Evolutionary conservation across 2,797 vertebrate species (phyloP).

Genomic region (Craterocephalus amniculus): DNA sequence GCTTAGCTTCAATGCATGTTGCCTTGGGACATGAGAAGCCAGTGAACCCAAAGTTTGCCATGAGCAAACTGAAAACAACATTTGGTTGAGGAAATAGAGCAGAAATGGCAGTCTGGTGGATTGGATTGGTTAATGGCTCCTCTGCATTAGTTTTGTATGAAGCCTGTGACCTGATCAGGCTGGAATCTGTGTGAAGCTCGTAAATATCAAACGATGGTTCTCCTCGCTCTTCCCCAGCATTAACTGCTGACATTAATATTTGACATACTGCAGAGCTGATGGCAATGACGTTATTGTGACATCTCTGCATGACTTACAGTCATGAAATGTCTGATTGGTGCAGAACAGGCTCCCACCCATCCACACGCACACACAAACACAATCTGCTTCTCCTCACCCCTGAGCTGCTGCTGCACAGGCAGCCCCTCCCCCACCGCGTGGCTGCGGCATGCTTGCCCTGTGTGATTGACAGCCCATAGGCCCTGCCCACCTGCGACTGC

Average conservation of each 20-base stretch:
- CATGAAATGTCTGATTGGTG: constrained; percentile 51
- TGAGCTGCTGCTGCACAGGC: constrained; percentile 56
- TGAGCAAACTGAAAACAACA: constrained; percentile 37
- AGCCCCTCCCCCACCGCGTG: constrained; percentile 68
- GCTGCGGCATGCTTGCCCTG: constrained; percentile 69
- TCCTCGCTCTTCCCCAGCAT: constrained; percentile 14
- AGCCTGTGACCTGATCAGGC: constrained; percentile 47
- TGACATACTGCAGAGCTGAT: constrained; percentile 57
- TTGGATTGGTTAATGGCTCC: constrained; percentile 42
- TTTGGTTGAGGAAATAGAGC: constrained; percentile 68
- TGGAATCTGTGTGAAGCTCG: constrained; percentile 16
- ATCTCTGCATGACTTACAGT: constrained; percentile 40
- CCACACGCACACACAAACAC: constrained; percentile 11
- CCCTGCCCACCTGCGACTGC: constrained; percentile 75
- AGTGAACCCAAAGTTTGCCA: constrained; percentile 47
- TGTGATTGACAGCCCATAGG: constrained; percentile 64
- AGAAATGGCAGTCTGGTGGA: constrained; percentile 59
- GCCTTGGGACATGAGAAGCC: constrained; percentile 41
- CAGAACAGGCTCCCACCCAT: constrained; percentile 40
- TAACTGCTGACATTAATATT: constrained; percentile 56
- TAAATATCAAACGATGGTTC: constrained; percentile 54
- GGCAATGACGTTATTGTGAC: constrained; percentile 37
- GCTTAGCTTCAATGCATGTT: constrained; percentile 25
- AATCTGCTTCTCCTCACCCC: constrained; percentile 44
- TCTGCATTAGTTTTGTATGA: constrained; percentile 31